These are phyloP conservation scores for Zosterops hypoxanthus DNA, from an alignment of 2,113 vertebrate species.

Conservation along the genomic window DNA sequence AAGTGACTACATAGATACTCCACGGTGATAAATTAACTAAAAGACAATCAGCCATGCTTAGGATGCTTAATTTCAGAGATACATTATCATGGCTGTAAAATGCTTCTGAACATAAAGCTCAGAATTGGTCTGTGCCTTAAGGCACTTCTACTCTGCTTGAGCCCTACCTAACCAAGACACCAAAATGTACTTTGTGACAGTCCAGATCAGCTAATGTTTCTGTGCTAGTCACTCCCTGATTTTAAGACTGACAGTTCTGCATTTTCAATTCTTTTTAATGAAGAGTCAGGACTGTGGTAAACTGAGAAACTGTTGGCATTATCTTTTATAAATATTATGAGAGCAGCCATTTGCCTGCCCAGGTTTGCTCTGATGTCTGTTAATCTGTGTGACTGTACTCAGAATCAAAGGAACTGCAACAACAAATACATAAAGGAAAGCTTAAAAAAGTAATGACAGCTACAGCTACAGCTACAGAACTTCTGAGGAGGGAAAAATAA, in stretches of 20 bases:
- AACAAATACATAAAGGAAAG: background rate
- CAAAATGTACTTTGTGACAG: constrained; percentile 25
- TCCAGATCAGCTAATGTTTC: background rate
- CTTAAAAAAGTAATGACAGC: background rate
- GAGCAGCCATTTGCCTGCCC: background rate
- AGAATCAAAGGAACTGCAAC: background rate
- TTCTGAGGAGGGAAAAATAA: background rate
- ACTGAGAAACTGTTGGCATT: background rate
- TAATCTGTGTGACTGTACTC: background rate
- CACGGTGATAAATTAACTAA: background rate
- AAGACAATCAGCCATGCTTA: constrained; percentile 3
- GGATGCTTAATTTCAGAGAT: constrained; percentile 28
- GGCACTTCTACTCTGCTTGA: constrained; percentile 29
- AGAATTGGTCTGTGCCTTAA: background rate
- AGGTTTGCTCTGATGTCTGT: background rate
- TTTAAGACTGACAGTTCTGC: background rate
- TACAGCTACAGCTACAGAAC: background rate
- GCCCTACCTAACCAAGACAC: constrained; percentile 9
- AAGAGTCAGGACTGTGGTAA: background rate
- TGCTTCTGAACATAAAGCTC: constrained; percentile 9
- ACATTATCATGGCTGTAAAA: background rate
- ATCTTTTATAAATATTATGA: background rate
- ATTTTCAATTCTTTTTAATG: background rate
- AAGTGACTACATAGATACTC: background rate
- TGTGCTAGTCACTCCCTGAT: background rate